Percentiles rank a stretch among this genome's conserved stretches.
phyloP scores from a whole-genome alignment of 2,797 vertebrate species.

The Onychomys leucogaster region DNA sequence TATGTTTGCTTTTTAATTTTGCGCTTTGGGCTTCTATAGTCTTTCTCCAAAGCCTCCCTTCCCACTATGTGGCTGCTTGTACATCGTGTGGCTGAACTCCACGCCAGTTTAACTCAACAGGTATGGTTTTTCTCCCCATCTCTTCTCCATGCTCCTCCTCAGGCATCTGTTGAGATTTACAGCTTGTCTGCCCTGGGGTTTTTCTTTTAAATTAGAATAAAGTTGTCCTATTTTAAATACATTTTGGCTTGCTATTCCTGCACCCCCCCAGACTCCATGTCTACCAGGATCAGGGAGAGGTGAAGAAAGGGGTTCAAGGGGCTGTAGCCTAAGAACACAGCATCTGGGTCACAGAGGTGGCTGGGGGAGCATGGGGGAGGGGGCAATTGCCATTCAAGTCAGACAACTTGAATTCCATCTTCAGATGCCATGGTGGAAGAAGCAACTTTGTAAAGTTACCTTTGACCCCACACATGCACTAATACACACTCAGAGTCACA shows the following conservation, averaged over 20 bases:
- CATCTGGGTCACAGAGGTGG: background rate
- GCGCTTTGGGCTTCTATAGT: background rate
- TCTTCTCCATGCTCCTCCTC: background rate
- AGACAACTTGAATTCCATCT: background rate
- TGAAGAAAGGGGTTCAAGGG: no score
- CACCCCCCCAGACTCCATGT: no score
- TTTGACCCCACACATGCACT: background rate
- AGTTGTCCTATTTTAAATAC: background rate
- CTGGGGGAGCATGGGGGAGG: background rate
- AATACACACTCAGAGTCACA: background rate
- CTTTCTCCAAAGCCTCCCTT: background rate
- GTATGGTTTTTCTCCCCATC: background rate
- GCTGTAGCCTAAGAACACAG: background rate
- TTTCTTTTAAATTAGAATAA: background rate
- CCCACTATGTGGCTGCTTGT: background rate
- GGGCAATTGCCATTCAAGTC: background rate
- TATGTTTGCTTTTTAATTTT: background rate
- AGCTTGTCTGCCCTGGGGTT: background rate
- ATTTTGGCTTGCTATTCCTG: background rate
- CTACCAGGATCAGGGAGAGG: background rate
- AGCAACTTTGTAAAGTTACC: background rate
- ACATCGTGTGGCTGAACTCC: background rate
- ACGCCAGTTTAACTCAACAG: background rate
- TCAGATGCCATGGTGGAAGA: accelerated
- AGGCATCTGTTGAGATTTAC: background rate